Percentiles rank a stretch among this genome's conserved stretches.
Conservation (phyloP, 37 sponge, comb jelly and placozoan genomes). For the Axinella damicornis region DNA sequence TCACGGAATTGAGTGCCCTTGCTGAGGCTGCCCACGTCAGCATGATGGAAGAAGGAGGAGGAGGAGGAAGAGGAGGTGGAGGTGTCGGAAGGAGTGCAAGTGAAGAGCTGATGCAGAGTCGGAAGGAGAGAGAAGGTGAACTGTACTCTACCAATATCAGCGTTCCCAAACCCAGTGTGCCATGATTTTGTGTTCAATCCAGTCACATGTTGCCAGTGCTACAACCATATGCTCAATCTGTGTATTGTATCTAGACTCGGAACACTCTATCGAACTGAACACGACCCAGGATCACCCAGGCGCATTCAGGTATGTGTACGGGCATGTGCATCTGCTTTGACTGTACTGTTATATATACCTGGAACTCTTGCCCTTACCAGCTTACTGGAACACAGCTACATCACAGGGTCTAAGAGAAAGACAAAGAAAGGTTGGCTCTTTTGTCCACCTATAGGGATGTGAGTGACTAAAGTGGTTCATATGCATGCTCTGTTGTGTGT, state of each 20-base stretch:
- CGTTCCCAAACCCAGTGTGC: too few relatives aligned
- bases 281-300: background rate
- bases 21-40: background rate
- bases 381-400: too few relatives aligned
- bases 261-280: background rate
- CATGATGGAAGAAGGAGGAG: slow-evolving; percentile 1
- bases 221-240: too few relatives aligned
- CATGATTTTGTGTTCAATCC: too few relatives aligned
- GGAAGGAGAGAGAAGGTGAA: background rate
- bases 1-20: background rate
- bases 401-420: too few relatives aligned
- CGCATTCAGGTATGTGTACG: background rate
- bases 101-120: background rate
- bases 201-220: too few relatives aligned
- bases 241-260: background rate
- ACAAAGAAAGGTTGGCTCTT: too few relatives aligned
- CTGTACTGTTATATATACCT: too few relatives aligned
- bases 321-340: too few relatives aligned
- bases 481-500: background rate
- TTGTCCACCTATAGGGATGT: background rate
- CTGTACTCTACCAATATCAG: too few relatives aligned
- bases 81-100: background rate
- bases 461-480: background rate
- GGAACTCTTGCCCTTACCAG: too few relatives aligned
- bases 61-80: too few relatives aligned